Percentiles rank a stretch among this genome's conserved stretches.
Conservation (phyloP, 1,140 invertebrate genomes). For the Drosophila fuyamai region DNA sequence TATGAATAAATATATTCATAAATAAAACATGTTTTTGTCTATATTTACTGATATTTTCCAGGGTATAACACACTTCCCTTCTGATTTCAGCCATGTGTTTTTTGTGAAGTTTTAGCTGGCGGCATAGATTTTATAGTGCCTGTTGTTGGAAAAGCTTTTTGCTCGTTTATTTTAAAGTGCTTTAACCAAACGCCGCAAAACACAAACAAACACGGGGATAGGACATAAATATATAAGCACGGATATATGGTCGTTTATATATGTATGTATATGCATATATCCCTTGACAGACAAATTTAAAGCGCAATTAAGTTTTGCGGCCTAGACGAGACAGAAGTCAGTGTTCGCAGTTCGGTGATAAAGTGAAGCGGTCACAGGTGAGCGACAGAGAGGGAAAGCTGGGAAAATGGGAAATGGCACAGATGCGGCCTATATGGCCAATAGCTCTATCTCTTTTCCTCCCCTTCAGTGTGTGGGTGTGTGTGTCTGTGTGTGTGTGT, state of each 20-base stretch:
- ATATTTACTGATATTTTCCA: neutral
- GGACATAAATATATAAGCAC: conserved; percentile 5
- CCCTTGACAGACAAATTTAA: conserved; percentile 40
- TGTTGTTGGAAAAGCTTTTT: conserved; percentile 47
- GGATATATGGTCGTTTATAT: neutral
- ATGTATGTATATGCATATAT: neutral
- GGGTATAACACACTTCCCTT: neutral
- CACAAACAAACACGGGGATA: conserved; percentile 47
- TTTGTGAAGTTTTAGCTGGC: conserved; percentile 8
- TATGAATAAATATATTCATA: no score
- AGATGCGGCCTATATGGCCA: conserved; percentile 17
- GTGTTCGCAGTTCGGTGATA: conserved; percentile 27
- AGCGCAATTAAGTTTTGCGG: conserved; percentile 62
- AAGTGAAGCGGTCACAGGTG: conserved; percentile 31
- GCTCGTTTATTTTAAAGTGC: conserved; percentile 42
- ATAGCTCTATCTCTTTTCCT: neutral
- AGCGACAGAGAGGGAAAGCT: conserved; percentile 1
- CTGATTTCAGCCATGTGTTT: neutral
- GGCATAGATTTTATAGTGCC: conserved; percentile 35
- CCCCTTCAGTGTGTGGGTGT: neutral
- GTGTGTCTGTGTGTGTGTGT: neutral
- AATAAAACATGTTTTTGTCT: no score
- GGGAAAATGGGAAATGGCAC: conserved; percentile 7
- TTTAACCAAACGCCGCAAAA: conserved; percentile 34
- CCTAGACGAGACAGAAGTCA: conserved; percentile 49